Evolutionary conservation across 2,888 invertebrate genomes (phyloP), one percentile per base, ranked within the genome.

Genomic region (Leptinotarsa rubiginosa): DNA sequence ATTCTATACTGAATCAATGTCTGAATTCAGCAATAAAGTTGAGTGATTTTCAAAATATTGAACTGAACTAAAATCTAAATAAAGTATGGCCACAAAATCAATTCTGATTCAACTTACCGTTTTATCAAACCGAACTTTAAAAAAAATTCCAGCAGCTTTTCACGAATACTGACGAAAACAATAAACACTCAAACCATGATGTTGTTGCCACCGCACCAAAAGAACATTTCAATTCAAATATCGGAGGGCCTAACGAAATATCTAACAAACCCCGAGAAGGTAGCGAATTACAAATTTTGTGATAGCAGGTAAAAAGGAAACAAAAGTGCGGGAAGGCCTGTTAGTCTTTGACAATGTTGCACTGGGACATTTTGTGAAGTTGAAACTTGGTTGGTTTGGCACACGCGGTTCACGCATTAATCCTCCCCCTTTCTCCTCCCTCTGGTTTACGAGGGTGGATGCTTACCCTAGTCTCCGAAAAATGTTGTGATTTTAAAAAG

Each of bases 401-500:
- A 80, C 84, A 84, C 82, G 84, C 83, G 82, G 83, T 81, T 80
- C 82, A 82, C 81, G 83, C 83, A 82, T 83, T 82, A 81, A 82
- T 81, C 81, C 82, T 74, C 81, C 78, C 79, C 81, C 81, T 80
- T 79, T 83, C 82, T 81, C 81, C 81, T 81, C 81, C 81, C 72
- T 75, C 77, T 75, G 76, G 65, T 18, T 13, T 25, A 49, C 65
- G 56, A 50, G 70, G 67, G 70, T 70, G 69, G 69, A 62, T 72
- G 69, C 70, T 22, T 75, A 72, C 64, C 75, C 75, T 73, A 62
- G 62, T 73, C 70, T 84, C 83, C 83, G 81, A 83, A 85, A 84
- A 84, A 80, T 79, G 81, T 81, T 81, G 80, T 82, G 84, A 85
- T 85, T 84, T 73, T 85, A 84, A 84, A 83, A 82, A 76, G 80